Base-by-base conservation (phyloP, 2,113 vertebrate genomes). In the Hipposideros armiger region DNA sequence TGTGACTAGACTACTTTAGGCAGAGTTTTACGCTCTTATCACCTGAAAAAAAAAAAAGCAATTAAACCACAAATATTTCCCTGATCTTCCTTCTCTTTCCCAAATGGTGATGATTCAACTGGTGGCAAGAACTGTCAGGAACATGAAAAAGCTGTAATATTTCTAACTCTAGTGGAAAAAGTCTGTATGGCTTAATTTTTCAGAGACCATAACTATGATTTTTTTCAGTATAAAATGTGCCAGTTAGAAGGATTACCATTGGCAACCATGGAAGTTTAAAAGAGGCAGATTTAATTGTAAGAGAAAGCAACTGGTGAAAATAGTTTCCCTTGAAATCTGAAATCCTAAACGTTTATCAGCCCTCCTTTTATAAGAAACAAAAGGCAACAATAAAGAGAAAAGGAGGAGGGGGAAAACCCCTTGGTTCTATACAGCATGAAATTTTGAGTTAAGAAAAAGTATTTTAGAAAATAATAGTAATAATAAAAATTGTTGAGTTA, bases 401-500 rank as follows among this genome's bases (percentile, higher is more conserved):
- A 72, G 36, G 10, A 66, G 28, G 14, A 32, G 28, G 45, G 24
- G 22, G 15, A 11, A n/a, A 54, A 32, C 0, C 8, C 16, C 4
- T 72, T 62, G 24, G 78, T 32, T 89, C 30, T 67, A 89, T 92
- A 62, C 86, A 94, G 42, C 17, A 90, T 67, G n/a, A 77, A 66
- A 66, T 58, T 95, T 82, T 94, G n/a, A 85, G 16, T 67, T 62
- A 82, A 62, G 62, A 72, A 95, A 93, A 77, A 58, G 16, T 70
- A 93, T 76, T 93, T 93, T 70, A 90, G 93, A n/a, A 94, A 85
- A 93, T 64, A 92, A 90, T 60, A 85, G 45, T 26, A 36, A 82
- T 24, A 52, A 94, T 16, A 69, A 70, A 91, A 77, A 76, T 2
- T 76, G 10, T 17, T 96, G 26, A 82, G 40, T 70, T 89, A 90